Percentiles rank a stretch among this genome's conserved stretches.
phyloP scores from a whole-genome alignment of 1,140 invertebrate genomes.

The Euura lappo region DNA sequence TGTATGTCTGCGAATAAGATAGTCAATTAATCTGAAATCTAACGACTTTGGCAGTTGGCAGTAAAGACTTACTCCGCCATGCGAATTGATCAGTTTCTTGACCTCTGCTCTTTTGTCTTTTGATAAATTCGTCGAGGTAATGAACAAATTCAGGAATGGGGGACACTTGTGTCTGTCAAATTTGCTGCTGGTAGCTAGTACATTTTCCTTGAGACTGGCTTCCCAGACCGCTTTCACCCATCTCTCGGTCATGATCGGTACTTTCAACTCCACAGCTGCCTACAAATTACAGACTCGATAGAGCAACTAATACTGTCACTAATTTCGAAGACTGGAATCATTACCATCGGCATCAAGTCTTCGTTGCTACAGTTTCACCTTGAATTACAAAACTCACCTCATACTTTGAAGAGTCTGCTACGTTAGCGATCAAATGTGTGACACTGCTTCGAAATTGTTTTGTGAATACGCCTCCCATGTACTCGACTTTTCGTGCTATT shows the following conservation, averaged over 20 bases:
- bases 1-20: conserved; percentile 37
- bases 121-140: conserved; percentile 80
- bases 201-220: conserved; percentile 65
- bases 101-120: conserved; percentile 72
- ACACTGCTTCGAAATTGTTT: conserved; percentile 73
- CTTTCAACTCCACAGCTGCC: conserved; percentile 74
- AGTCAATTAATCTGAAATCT: neutral
- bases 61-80: conserved; percentile 71
- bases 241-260: conserved; percentile 76
- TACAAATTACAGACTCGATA: no score
- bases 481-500: conserved; percentile 73
- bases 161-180: conserved; percentile 76
- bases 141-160: conserved; percentile 79
- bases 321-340: no score
- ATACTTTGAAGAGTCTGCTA: conserved; percentile 76
- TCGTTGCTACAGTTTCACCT: conserved; percentile 24
- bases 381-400: conserved; percentile 61
- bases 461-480: conserved; percentile 84
- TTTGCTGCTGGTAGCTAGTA: conserved; percentile 67
- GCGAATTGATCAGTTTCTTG: conserved; percentile 71
- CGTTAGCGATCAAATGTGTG: conserved; percentile 84
- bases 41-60: conserved; percentile 5
- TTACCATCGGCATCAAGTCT: no score
- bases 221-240: conserved; percentile 87
- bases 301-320: no score